Base-by-base conservation (phyloP, 1,140 invertebrate species). In the Aethina tumida region DNA sequence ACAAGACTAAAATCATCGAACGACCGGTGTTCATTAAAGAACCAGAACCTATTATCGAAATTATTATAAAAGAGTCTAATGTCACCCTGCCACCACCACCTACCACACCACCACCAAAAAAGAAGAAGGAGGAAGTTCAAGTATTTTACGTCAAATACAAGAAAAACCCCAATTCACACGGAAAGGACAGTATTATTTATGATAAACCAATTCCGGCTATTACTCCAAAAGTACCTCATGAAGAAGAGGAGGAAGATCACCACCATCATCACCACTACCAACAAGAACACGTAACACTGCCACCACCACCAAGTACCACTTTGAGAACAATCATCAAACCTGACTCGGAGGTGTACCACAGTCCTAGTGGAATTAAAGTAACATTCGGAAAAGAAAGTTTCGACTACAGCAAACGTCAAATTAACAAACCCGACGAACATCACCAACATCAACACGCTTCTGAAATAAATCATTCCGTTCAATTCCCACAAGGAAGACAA, bases 71-170 rank as follows among this genome's bases (percentile, higher is more conserved):
- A 54, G 86, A 90, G 61, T 86, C 84, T 0, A 89, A 90, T 56
- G 81, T 86, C 47, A 73, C 80, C 0, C 56, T 87, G 3, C 80
- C 84, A 0, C 73, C 76, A n/a, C 75, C 71, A 0, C 66, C 70
- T 4, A 57, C 57, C 0, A 60, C 69, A 4, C 64, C 69, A 2
- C 59, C 62, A 35, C 70, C 65, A 30, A 68, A 66, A 34, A 75
- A 77, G 46, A 76, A 76, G 42, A 84, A 84, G 55, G 81, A 86
- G 55, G 83, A 85, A 8, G 81, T 90, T 28, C 84, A 90, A 50
- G 86, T 90, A 2, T 90, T 87, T 56, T 90, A 90, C 52, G 84
- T 90, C 0, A 88, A 88, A 57, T 90, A 90, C 53, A 82, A 86
- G 45, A 86, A 88, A 58, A 82, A 79, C 47, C 71, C 79, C 15